Conservation (phyloP, 2,113 vertebrate genomes). For the Numenius arquata region DNA sequence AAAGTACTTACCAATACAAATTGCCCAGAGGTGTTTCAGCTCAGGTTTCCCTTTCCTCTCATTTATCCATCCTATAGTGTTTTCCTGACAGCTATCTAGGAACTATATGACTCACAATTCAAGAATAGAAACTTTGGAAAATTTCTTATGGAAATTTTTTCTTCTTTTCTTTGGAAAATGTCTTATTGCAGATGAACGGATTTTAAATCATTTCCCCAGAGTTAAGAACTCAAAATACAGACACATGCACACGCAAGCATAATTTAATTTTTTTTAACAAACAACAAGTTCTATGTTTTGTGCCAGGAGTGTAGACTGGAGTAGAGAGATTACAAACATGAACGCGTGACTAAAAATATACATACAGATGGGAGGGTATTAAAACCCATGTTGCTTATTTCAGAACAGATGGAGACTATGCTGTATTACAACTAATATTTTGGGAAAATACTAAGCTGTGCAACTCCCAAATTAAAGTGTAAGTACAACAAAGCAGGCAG, state of each 20-base stretch:
- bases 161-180: no score
- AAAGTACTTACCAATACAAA: neutral
- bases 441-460: neutral
- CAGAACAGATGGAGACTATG: conserved; percentile 36
- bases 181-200: neutral
- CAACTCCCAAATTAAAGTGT: neutral
- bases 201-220: neutral
- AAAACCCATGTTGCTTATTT: neutral
- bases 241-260: neutral
- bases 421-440: conserved; percentile 7
- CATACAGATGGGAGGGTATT: neutral
- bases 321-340: neutral
- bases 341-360: conserved; percentile 6
- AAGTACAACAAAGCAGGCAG: neutral
- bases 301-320: neutral
- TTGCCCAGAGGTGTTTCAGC: neutral
- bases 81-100: neutral
- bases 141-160: neutral
- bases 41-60: neutral
- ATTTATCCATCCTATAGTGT: neutral
- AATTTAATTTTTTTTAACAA: neutral
- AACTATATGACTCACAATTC: neutral
- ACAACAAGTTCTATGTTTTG: neutral
- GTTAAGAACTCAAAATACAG: neutral
- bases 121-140: neutral